Conservation (phyloP, 2,888 invertebrate genomes). For the Hydroisotoma schaefferi region DNA sequence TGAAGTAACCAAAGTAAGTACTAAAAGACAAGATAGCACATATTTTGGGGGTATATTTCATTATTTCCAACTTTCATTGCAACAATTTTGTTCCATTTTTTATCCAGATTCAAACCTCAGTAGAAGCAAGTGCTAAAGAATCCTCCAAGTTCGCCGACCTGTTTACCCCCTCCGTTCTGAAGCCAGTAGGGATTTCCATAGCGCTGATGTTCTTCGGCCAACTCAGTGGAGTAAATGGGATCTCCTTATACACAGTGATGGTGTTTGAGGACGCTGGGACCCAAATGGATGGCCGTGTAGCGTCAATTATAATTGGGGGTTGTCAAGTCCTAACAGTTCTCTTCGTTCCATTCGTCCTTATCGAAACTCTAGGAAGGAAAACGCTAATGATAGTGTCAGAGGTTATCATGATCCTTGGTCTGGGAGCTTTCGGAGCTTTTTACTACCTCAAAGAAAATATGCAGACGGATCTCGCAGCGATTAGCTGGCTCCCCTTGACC, state of each 20-base stretch:
- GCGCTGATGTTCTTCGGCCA: constrained; percentile 36
- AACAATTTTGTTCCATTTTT: not conserved
- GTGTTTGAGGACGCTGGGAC: constrained; percentile 34
- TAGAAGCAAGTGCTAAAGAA: constrained; percentile 10
- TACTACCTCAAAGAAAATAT: constrained; percentile 33
- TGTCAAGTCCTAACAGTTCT: constrained; percentile 35
- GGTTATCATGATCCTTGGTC: constrained; percentile 30
- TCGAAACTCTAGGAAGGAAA: constrained; percentile 34
- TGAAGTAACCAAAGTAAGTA: constrained; percentile 29
- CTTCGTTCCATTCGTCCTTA: constrained; percentile 32
- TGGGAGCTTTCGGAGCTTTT: constrained; percentile 32
- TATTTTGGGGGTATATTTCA: not conserved
- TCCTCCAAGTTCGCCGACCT: constrained; percentile 18
- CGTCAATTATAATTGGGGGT: constrained; percentile 34
- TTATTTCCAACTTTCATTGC: too few relatives aligned
- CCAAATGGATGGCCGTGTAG: constrained; percentile 24
- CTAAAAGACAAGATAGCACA: not conserved
- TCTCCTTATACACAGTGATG: constrained; percentile 27
- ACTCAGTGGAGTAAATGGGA: constrained; percentile 36
- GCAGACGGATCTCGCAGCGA: constrained; percentile 12
- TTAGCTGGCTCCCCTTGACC: constrained; percentile 32
- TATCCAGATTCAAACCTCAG: constrained; percentile 36
- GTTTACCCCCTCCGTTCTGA: constrained; percentile 21
- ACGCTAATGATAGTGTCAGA: constrained; percentile 33
- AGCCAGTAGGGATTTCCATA: constrained; percentile 28